Percentiles rank a stretch among this genome's conserved stretches.
Conservation (phyloP, 2,888 invertebrate species). For the Prenolepis imparis region DNA sequence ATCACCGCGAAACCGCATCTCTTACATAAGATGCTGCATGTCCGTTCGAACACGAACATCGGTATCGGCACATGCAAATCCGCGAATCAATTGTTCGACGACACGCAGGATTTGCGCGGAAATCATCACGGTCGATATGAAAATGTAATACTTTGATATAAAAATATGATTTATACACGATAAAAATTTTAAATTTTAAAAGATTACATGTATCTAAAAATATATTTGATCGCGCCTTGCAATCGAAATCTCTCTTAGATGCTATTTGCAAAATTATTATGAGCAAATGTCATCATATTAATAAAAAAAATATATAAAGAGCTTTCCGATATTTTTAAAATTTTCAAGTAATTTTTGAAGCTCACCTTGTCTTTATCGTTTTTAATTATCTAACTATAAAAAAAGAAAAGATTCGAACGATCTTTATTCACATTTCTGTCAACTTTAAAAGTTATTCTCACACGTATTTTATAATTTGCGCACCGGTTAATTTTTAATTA, state of each 20-base stretch:
- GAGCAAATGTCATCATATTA: neutral
- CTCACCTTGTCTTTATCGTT: slow-evolving; percentile 20
- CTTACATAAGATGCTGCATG: slow-evolving; percentile 67
- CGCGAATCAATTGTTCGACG: slow-evolving; percentile 10
- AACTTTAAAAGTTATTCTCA: neutral
- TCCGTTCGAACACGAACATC: slow-evolving; percentile 28
- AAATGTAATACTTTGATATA: neutral
- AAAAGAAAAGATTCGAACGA: neutral
- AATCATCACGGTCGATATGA: neutral
- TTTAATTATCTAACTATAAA: neutral
- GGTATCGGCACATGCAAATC: slow-evolving; percentile 13
- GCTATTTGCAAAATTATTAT: neutral
- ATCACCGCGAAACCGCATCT: slow-evolving; percentile 72
- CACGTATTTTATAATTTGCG: neutral
- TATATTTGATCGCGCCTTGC: neutral
- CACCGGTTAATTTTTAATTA: neutral
- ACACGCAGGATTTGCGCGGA: neutral
- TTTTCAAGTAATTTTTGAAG: neutral
- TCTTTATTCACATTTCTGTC: neutral
- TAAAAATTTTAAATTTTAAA: too few relatives aligned
- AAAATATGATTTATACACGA: neutral
- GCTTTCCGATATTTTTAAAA: neutral
- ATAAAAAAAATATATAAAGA: slow-evolving; percentile 1
- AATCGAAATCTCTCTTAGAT: neutral
- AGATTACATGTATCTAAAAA: neutral